These are phyloP conservation scores for Gambusia yucatana DNA, from an alignment of 2,797 vertebrate species.

Conservation along the genomic window DNA sequence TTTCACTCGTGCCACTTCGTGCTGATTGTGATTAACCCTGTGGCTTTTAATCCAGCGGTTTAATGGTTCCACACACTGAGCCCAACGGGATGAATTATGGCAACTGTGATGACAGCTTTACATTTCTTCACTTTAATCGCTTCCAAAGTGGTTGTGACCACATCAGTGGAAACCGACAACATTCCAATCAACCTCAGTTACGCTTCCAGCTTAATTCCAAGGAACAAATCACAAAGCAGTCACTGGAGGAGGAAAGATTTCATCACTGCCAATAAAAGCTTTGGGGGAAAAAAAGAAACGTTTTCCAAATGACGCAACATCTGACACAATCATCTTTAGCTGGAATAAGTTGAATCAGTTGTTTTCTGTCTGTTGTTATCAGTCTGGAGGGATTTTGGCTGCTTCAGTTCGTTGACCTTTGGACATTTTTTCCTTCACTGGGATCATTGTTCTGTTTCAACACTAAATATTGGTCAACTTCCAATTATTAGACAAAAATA, in stretches of 20 bases:
- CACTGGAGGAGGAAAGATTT: not conserved
- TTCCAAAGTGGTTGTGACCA: constrained; percentile 12
- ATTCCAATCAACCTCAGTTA: constrained; percentile 11
- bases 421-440: not conserved
- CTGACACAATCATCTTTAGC: not conserved
- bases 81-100: constrained; percentile 8
- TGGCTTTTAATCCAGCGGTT: constrained; percentile 10
- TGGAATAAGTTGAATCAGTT: not conserved
- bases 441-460: not conserved
- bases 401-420: not conserved
- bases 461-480: not conserved
- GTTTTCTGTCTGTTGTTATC: not conserved
- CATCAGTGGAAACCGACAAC: constrained; percentile 5
- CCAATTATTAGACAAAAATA: not conserved
- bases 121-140: not conserved
- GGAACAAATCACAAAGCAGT: not conserved
- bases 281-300: not conserved
- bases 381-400: not conserved
- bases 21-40: constrained; percentile 7
- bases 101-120: constrained; percentile 4
- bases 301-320: not conserved
- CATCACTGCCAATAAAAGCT: not conserved
- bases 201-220: not conserved
- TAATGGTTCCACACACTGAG: not conserved
- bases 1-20: not conserved